Percentiles rank a stretch among this genome's conserved stretches.
phyloP scores from a whole-genome alignment of 1,140 invertebrate species.

The Lordiphosa collinella region DNA sequence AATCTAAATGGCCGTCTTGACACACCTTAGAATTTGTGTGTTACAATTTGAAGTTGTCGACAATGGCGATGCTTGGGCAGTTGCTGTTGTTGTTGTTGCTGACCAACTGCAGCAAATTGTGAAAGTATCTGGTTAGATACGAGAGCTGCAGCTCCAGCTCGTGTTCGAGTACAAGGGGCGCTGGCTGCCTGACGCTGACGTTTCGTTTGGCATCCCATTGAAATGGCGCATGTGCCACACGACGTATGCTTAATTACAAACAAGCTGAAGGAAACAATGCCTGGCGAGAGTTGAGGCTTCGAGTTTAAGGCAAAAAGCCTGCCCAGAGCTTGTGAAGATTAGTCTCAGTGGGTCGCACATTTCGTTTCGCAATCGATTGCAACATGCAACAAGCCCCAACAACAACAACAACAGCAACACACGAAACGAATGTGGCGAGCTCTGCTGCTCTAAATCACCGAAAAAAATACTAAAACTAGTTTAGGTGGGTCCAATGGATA shows the following conservation, averaged over 20 bases:
- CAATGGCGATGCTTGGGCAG: conserved; percentile 51
- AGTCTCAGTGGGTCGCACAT: conserved; percentile 77
- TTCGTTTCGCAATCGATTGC: conserved; percentile 78
- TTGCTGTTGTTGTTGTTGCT: conserved; percentile 28
- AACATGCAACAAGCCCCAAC: conserved; percentile 62
- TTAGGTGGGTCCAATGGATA: conserved; percentile 79
- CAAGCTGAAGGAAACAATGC: conserved; percentile 47
- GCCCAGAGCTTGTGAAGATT: conserved; percentile 63
- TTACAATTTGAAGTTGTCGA: conserved; percentile 78
- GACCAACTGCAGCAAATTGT: conserved; percentile 72
- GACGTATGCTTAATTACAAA: conserved; percentile 77
- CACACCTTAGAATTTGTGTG: conserved; percentile 77
- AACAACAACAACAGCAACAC: conserved; percentile 22
- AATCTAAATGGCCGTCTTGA: conserved; percentile 75
- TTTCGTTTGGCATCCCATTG: conserved; percentile 50
- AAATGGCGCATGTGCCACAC: conserved; percentile 59
- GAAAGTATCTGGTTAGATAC: conserved; percentile 61
- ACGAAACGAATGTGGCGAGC: conserved; percentile 66
- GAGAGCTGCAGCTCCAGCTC: conserved; percentile 9
- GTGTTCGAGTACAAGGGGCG: neutral
- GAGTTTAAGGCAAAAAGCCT: conserved; percentile 29
- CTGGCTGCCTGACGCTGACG: conserved; percentile 1
- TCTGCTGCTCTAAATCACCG: conserved; percentile 67
- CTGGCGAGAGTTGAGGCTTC: conserved; percentile 17
- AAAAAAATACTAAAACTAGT: conserved; percentile 67